Conservation (phyloP, 2,888 invertebrate genomes). For the Trachelus iudaicus region DNA sequence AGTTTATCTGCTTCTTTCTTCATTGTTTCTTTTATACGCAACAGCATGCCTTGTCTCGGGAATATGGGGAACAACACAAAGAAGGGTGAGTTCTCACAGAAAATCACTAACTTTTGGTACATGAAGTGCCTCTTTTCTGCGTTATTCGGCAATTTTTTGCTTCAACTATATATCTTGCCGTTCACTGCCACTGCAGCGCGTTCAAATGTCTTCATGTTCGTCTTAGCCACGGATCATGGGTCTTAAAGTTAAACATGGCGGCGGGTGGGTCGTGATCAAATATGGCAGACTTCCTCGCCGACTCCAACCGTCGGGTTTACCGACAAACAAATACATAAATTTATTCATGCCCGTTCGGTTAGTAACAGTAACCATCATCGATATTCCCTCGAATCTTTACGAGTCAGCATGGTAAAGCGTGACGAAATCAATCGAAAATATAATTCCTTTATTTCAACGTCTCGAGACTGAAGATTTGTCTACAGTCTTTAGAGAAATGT, state of each 20-base stretch:
- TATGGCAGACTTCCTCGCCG: background rate
- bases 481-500: background rate
- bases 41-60: background rate
- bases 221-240: background rate
- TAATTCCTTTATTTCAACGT: background rate
- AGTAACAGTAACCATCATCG: background rate
- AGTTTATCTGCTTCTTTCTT: background rate
- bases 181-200: background rate
- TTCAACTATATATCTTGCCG: background rate
- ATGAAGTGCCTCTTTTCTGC: background rate
- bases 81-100: conserved; percentile 34
- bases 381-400: background rate
- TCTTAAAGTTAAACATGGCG: background rate
- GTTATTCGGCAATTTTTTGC: background rate
- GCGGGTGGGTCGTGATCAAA: background rate
- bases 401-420: background rate
- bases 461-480: background rate
- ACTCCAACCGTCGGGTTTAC: background rate
- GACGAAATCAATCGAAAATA: background rate
- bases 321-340: background rate
- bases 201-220: background rate
- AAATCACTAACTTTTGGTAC: background rate
- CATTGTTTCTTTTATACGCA: background rate
- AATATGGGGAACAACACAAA: conserved; percentile 43
- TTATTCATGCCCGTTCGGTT: background rate